Base-by-base conservation (phyloP, 2,113 vertebrate species). In the Nannobrachium achirus region DNA sequence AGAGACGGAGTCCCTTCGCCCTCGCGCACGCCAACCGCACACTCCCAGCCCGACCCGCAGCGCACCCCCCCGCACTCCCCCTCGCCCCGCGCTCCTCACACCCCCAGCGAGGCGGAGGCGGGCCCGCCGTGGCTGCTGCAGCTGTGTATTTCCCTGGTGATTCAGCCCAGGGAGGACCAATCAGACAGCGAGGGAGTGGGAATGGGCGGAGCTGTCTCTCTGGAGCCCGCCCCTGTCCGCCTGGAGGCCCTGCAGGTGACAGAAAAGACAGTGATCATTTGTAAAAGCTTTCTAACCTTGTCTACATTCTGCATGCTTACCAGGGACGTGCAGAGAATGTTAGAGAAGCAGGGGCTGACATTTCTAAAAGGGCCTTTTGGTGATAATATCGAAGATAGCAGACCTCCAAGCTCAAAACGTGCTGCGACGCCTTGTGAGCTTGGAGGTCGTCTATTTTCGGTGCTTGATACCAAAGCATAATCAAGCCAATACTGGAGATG, bases 221-320 rank as follows among this genome's bases (percentile, higher is more conserved):
- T 94, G 14, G 96, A 99, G 40, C 96, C 96, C 0, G 92, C 93
- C 20, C 97, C 97, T 3, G 93, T 99, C 8, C 93, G 97, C 0
- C 82, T 99, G 55, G 97, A 98, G 78, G 92, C 97, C 5, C 86
- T 99, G 9, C 98, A 99, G 97, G 98, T 98, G 40, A 91, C 66
- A 61, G 13, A 2, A 33, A 33, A 4, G 25, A 33, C 25, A 33
- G 6, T 33, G 25, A 33, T 33, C 25, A 33, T 33, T 4, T 33
- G 25, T n/a, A 33, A 5, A 33, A 33, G 25, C 25, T 33, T 33
- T 33, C 25, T 25, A 25, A 25, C 20, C 20, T 25, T 1, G 20
- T 4, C 20, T 25, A 25, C 20, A 25, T 25, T 25, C 20, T 25
- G 20, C 20, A 25, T 25, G 20, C 20, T 25, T n/a, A n/a, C n/a